A percentile compares a stretch with the other conserved stretches of the same genome.
These are phyloP conservation scores for Orcinus orca DNA, from an alignment of 2,113 vertebrate genomes.

Conservation along the genomic window DNA sequence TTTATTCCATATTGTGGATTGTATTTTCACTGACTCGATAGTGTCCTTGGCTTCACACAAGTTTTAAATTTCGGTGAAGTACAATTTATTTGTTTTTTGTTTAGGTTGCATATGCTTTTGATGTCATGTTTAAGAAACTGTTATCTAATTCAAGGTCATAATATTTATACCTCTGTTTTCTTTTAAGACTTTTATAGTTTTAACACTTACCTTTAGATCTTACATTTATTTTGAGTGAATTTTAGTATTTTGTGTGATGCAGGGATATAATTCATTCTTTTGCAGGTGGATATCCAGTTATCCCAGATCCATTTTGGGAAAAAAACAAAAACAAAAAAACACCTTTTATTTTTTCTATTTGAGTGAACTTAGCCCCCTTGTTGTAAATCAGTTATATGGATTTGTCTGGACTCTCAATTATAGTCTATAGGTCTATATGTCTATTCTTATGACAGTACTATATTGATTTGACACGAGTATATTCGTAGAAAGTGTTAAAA, in stretches of 20 bases:
- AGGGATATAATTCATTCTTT: background rate
- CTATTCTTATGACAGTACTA: background rate
- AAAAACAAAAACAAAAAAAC: background rate
- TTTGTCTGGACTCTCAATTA: background rate
- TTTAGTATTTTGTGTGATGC: background rate
- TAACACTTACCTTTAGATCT: background rate
- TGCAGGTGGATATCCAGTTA: background rate
- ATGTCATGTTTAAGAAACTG: background rate
- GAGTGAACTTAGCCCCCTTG: background rate
- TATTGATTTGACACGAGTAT: background rate
- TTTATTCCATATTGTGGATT: background rate
- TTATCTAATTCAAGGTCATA: background rate
- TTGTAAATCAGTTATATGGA: background rate
- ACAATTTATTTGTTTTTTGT: background rate
- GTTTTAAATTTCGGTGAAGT: background rate
- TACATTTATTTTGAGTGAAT: background rate
- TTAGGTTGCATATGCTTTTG: background rate
- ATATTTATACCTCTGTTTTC: background rate
- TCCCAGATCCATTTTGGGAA: background rate
- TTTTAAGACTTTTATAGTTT: background rate
- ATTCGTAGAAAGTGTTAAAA: background rate
- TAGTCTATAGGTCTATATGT: background rate
- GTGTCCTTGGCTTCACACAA: background rate
- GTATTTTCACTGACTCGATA: background rate
- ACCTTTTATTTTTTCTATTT: background rate